Evolutionary conservation across 2,113 vertebrate species (phyloP).

Genomic region (Pipra filicauda): DNA sequence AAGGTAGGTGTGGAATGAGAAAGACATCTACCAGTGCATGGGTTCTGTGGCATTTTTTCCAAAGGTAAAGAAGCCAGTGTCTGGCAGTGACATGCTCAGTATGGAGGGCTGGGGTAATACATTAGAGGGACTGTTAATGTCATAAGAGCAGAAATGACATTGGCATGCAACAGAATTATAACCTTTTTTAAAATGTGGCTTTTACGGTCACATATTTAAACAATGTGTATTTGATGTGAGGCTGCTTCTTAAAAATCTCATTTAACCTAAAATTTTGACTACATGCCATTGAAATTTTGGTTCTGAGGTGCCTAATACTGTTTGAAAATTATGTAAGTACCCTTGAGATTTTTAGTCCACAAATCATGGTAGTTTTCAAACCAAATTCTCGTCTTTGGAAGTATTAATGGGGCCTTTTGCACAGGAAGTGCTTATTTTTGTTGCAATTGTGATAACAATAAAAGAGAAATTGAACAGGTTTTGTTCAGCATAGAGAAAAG

Average conservation of each 20-base stretch:
- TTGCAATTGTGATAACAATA: slow-evolving; percentile 1
- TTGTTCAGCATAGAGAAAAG: not conserved
- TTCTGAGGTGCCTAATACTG: not conserved
- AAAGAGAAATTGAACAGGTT: not conserved
- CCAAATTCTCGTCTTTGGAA: not conserved
- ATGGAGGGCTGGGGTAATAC: not conserved
- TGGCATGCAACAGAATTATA: not conserved
- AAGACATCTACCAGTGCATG: not conserved
- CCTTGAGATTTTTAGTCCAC: not conserved
- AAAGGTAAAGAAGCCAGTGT: not conserved
- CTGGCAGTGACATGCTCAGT: not conserved
- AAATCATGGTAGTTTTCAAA: not conserved
- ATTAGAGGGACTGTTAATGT: not conserved
- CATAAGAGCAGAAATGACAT: not conserved
- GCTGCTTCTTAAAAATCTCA: not conserved
- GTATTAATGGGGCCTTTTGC: not conserved
- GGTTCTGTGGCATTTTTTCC: not conserved
- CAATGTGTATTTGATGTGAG: not conserved
- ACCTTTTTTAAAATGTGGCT: not conserved
- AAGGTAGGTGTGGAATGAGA: not conserved
- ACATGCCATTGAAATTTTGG: not conserved
- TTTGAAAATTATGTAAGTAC: not conserved
- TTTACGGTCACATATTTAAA: not conserved
- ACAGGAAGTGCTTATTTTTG: not conserved
- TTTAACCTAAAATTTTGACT: not conserved